Conservation (phyloP, 2,797 vertebrate species). For the Poliocrania exsul region DNA sequence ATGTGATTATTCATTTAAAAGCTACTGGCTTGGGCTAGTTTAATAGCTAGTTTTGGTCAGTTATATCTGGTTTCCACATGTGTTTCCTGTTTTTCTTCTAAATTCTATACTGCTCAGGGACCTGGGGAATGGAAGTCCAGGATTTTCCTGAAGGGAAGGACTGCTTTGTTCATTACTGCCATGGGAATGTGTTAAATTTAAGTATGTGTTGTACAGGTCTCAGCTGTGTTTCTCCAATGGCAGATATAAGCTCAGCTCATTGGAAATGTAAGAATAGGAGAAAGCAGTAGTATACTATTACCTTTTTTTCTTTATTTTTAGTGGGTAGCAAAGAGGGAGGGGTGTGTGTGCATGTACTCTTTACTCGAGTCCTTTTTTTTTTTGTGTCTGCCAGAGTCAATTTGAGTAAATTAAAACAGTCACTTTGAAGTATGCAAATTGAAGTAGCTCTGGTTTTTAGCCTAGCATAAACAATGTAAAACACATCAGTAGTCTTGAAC, state of each 20-base stretch:
- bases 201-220: constrained; percentile 65
- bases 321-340: neutral
- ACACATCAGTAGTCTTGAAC: neutral
- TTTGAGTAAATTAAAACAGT: constrained; percentile 7
- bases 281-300: neutral
- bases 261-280: neutral
- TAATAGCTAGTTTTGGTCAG: constrained; percentile 64
- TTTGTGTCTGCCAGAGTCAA: neutral
- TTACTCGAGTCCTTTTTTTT: neutral
- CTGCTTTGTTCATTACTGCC: constrained; percentile 84
- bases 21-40: constrained; percentile 44
- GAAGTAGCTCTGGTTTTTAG: neutral
- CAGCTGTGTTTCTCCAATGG: constrained; percentile 47
- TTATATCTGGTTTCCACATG: constrained; percentile 81
- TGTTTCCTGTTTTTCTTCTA: constrained; percentile 93
- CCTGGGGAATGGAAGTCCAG: constrained; percentile 72
- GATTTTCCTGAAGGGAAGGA: constrained; percentile 86
- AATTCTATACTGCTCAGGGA: constrained; percentile 70
- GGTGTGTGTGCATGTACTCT: neutral
- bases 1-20: constrained; percentile 51
- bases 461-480: constrained; percentile 17
- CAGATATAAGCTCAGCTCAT: constrained; percentile 37
- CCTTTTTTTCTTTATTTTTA: neutral
- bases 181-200: constrained; percentile 84
- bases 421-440: constrained; percentile 26